phyloP scores from a whole-genome alignment of 2,113 vertebrate species.

The Mobula hypostoma region DNA sequence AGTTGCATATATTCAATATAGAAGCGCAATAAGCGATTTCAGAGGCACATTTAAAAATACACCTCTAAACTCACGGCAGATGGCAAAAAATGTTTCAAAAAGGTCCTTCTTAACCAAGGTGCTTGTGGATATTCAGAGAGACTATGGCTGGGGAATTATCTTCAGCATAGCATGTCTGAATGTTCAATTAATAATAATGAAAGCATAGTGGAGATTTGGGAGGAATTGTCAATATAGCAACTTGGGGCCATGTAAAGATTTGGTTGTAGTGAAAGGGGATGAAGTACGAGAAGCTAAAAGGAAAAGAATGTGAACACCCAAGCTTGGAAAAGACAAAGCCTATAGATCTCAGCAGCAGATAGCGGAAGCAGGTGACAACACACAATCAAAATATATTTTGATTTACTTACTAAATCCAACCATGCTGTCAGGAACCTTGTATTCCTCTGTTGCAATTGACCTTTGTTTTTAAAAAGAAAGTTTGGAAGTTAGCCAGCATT shows the following conservation, averaged over 20 bases:
- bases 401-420: conserved; percentile 95
- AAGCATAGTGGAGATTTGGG: no score
- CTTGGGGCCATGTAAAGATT: no score
- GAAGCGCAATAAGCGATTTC: no score
- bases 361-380: no score
- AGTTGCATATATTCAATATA: neutral
- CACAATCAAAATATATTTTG: neutral
- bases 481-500: neutral
- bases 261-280: neutral
- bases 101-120: neutral
- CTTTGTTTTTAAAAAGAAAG: conserved; percentile 49
- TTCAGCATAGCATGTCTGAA: no score
- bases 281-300: neutral
- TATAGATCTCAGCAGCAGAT: neutral
- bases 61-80: neutral
- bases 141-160: no score
- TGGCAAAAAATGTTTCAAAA: neutral
- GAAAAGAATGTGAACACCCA: neutral
- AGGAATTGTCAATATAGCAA: no score
- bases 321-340: neutral
- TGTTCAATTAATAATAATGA: no score
- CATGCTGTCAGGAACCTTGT: conserved; percentile 98
- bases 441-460: conserved; percentile 85
- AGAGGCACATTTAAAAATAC: neutral
- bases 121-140: no score